These are phyloP conservation scores for Rhinoptilus africanus DNA, from an alignment of 2,113 vertebrate species.

Conservation along the genomic window DNA sequence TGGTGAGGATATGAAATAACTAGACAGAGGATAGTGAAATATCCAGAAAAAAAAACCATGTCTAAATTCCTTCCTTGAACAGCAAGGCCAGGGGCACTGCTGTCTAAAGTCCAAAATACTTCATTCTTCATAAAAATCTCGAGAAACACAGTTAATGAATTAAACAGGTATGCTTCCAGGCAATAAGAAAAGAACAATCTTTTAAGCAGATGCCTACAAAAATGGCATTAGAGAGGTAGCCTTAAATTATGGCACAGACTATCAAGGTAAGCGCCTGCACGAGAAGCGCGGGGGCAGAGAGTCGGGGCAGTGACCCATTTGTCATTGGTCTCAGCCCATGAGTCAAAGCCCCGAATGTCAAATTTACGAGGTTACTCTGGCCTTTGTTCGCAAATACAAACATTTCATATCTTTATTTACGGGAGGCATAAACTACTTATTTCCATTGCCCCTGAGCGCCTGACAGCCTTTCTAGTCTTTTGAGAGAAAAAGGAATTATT, in stretches of 20 bases:
- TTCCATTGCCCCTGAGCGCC: background rate
- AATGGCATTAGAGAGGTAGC: background rate
- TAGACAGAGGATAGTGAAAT: background rate
- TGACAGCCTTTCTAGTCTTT: slow-evolving; percentile 24
- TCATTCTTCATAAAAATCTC: background rate
- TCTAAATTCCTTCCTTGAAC: background rate
- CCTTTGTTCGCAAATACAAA: slow-evolving; percentile 15
- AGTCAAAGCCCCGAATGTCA: background rate
- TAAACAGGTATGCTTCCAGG: background rate
- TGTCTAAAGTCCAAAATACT: background rate
- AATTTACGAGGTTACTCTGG: background rate
- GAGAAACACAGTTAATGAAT: background rate
- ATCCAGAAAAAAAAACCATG: background rate
- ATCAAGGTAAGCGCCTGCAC: background rate
- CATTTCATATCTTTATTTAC: slow-evolving; percentile 42
- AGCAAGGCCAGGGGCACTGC: background rate
- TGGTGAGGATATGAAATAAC: background rate
- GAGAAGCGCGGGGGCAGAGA: background rate
- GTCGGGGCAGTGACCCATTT: background rate
- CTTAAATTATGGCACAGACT: background rate
- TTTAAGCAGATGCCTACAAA: background rate
- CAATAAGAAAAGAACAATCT: background rate
- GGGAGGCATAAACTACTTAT: slow-evolving; percentile 6
- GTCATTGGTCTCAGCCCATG: background rate
- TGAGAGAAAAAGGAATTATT: slow-evolving; percentile 45